Evolutionary conservation across 2,113 vertebrate genomes (phyloP).

Genomic region (Lucifuga dentata): DNA sequence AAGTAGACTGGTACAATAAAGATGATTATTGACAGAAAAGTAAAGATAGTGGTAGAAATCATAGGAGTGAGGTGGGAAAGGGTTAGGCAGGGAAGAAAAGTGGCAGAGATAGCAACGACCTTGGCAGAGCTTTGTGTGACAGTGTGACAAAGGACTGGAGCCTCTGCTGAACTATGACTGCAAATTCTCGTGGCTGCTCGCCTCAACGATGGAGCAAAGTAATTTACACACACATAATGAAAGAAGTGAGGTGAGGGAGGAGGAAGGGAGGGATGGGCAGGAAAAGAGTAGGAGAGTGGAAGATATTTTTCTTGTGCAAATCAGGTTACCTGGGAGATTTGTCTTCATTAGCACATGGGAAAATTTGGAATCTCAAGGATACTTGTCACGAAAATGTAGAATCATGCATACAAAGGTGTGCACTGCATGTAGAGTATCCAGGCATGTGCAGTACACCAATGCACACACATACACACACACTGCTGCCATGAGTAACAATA

Average conservation of each 20-base stretch:
- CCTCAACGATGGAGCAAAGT: constrained; percentile 58
- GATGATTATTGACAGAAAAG: too few species aligned
- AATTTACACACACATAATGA: constrained; percentile 51
- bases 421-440: not conserved
- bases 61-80: constrained; percentile 1
- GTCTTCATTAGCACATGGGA: constrained; percentile 1
- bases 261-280: not conserved
- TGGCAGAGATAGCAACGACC: constrained; percentile 35
- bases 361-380: constrained; percentile 7
- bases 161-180: constrained; percentile 51
- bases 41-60: not conserved
- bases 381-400: not conserved
- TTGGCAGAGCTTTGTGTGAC: constrained; percentile 52
- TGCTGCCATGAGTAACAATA: too few species aligned
- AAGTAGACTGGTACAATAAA: too few species aligned
- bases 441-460: too few species aligned
- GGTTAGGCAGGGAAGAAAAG: constrained; percentile 2
- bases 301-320: constrained; percentile 28
- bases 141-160: constrained; percentile 49
- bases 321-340: constrained; percentile 51
- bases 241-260: constrained; percentile 3
- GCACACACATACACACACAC: not conserved
- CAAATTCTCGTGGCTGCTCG: constrained; percentile 45
- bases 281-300: constrained; percentile 1
- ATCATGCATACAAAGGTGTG: not conserved